Evolutionary conservation across 2,113 vertebrate genomes (phyloP).

Genomic region (Eclectus roratus): DNA sequence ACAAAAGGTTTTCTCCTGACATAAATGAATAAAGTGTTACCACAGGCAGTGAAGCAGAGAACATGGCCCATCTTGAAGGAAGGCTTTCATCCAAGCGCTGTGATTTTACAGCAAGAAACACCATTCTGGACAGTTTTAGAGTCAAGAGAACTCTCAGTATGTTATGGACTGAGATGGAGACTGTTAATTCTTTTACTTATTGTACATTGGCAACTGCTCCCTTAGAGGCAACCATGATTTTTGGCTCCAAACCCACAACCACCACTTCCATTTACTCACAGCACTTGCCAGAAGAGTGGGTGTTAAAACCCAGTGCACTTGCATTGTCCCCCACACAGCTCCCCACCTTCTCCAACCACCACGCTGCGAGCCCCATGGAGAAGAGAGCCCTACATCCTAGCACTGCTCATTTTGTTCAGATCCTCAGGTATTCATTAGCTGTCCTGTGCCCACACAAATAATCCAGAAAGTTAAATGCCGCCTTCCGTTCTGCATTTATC

Average conservation of each 20-base stretch:
- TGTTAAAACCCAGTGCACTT: neutral
- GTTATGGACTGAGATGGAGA: neutral
- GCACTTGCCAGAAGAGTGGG: neutral
- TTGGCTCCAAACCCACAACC: neutral
- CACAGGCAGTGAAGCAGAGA: constrained; percentile 32
- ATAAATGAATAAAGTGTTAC: constrained; percentile 49
- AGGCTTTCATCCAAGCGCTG: neutral
- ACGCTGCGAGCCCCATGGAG: accelerated
- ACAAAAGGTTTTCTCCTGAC: constrained; percentile 52
- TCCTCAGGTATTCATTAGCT: constrained; percentile 25
- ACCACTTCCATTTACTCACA: neutral
- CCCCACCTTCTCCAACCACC: neutral
- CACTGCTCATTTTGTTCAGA: neutral
- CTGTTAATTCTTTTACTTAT: neutral
- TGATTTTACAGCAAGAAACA: constrained; percentile 10
- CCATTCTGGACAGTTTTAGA: neutral
- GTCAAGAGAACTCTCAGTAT: neutral
- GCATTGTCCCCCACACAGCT: neutral
- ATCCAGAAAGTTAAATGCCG: constrained; percentile 6
- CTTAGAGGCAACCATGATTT: neutral
- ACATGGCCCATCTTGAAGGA: neutral
- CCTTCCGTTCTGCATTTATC: constrained; percentile 17
- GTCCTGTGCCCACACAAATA: constrained; percentile 40
- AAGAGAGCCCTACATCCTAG: neutral
- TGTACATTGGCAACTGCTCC: neutral